These are phyloP conservation scores for Galemys pyrenaicus DNA, from an alignment of 2,113 vertebrate species.

Conservation along the genomic window DNA sequence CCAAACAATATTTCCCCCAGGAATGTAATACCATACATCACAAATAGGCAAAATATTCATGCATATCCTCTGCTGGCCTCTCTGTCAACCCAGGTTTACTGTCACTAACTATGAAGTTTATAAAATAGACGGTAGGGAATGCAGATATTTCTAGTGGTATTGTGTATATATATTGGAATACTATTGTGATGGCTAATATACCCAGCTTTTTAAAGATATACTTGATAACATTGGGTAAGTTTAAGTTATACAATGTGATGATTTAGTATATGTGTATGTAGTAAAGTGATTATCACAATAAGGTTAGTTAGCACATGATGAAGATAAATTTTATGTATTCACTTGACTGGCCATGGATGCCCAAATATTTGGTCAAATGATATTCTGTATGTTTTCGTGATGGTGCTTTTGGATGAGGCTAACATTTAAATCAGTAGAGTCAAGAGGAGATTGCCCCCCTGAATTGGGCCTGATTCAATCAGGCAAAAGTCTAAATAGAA, in stretches of 20 bases:
- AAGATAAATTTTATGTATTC: constrained; percentile 17
- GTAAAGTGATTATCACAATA: background rate
- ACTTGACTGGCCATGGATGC: background rate
- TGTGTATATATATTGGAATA: constrained; percentile 52
- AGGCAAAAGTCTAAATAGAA: background rate
- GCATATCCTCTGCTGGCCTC: constrained; percentile 67
- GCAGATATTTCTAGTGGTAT: background rate
- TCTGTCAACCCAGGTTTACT: constrained; percentile 69
- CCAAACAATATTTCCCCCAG: constrained; percentile 39
- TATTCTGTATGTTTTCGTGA: background rate
- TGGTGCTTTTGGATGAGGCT: background rate
- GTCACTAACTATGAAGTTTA: constrained; percentile 60
- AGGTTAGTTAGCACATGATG: background rate
- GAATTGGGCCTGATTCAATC: background rate
- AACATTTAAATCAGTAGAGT: background rate
- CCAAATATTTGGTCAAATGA: constrained; percentile 4
- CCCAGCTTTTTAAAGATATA: background rate
- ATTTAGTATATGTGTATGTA: background rate
- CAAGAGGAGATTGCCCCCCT: background rate
- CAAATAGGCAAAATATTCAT: constrained; percentile 66
- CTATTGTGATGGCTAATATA: constrained; percentile 28
- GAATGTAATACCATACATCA: constrained; percentile 63
- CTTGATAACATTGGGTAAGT: background rate
- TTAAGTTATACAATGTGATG: background rate
- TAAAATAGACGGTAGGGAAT: constrained; percentile 61